A percentile compares a stretch with the other conserved stretches of the same genome.
Conservation (phyloP, 2,888 invertebrate species). For the Idaea biselata region DNA sequence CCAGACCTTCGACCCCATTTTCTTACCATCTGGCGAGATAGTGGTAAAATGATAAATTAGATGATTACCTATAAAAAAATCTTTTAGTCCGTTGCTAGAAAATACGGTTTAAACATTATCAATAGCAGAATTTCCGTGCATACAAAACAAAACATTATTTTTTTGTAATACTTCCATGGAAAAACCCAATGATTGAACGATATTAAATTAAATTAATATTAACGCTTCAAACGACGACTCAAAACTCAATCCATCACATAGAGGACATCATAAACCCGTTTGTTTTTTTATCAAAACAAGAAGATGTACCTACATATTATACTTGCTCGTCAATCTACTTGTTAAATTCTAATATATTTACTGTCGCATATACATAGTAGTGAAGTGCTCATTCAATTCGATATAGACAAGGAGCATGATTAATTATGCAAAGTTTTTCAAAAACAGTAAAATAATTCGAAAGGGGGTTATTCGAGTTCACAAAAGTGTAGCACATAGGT, state of each 20-base stretch:
- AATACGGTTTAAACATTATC: no score
- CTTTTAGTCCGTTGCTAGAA: no score
- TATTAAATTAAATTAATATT: no score
- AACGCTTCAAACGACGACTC: neutral
- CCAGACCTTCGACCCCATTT: no score
- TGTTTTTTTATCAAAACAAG: neutral
- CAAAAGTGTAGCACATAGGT: no score
- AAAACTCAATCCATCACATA: neutral
- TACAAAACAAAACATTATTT: no score
- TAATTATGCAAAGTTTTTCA: neutral
- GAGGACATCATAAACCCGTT: neutral
- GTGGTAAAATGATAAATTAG: no score
- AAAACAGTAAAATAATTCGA: no score
- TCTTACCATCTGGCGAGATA: no score
- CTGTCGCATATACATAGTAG: conserved; percentile 12
- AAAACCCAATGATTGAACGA: neutral
- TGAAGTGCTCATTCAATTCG: conserved; percentile 8
- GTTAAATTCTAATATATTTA: conserved; percentile 16
- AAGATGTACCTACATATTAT: neutral
- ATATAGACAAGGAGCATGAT: neutral
- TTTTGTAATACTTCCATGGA: neutral
- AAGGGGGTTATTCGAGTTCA: no score
- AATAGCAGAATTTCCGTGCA: no score
- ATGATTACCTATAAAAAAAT: no score
- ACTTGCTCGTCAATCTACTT: conserved; percentile 3